phyloP scores from a whole-genome alignment of 2,113 vertebrate species.

The Romanogobio albipinnatus region DNA sequence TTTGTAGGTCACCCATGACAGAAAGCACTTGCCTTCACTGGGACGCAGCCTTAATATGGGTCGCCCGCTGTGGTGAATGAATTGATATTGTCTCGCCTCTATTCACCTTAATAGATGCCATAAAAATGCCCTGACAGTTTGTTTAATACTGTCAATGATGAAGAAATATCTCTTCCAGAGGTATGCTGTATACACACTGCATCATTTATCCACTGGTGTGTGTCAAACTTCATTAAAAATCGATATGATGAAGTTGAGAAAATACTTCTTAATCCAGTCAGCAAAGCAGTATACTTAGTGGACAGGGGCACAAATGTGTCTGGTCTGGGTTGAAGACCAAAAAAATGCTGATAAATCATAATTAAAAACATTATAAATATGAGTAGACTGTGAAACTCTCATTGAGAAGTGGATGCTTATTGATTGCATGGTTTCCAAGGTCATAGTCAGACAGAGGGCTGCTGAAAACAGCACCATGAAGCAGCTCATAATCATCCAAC shows the following conservation, averaged over 20 bases:
- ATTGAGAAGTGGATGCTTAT: slow-evolving; percentile 59
- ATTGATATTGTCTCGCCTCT: slow-evolving; percentile 63
- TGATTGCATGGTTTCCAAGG: slow-evolving; percentile 67
- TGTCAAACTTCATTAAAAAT: slow-evolving; percentile 10
- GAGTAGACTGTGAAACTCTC: slow-evolving; percentile 40
- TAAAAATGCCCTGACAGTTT: slow-evolving; percentile 38
- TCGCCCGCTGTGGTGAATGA: slow-evolving; percentile 63
- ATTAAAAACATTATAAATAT: slow-evolving; percentile 51
- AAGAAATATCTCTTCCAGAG: slow-evolving; percentile 52
- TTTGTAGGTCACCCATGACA: slow-evolving; percentile 77
- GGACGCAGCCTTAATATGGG: slow-evolving; percentile 70
- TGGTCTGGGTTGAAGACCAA: slow-evolving; percentile 6
- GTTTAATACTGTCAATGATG: slow-evolving; percentile 53
- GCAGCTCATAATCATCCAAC: slow-evolving; percentile 72
- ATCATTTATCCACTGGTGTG: background rate
- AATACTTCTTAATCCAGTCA: background rate
- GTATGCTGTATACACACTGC: background rate
- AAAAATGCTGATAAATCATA: slow-evolving; percentile 54
- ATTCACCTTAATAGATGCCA: slow-evolving; percentile 66
- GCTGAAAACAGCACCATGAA: slow-evolving; percentile 68
- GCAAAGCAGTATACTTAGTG: slow-evolving; percentile 13
- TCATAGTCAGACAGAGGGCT: slow-evolving; percentile 61
- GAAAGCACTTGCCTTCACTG: slow-evolving; percentile 64
- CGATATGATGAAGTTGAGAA: background rate
- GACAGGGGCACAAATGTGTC: background rate